Evolutionary conservation across 2,888 invertebrate genomes (phyloP), one percentile per base, ranked within the genome.

Genomic region (Hylaea fasciaria): DNA sequence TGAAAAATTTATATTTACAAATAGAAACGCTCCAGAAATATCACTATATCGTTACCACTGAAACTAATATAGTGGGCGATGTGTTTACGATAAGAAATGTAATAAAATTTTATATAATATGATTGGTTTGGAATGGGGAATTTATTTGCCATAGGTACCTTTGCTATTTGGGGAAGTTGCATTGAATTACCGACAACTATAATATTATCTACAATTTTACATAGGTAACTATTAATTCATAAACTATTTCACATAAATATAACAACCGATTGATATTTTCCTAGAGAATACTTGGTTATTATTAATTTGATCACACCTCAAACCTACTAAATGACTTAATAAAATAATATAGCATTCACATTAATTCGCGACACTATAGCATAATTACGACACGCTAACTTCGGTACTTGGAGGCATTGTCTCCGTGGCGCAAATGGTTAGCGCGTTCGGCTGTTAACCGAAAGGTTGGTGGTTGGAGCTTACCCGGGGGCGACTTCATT

Each of bases 391-490:
- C n/a, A n/a, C 12, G n/a, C n/a, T 45, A 47, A 57, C 50, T 52
- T 57, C 17, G 40, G 14, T 22, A 32, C 44, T 10, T 12, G 0
- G 8, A n/a, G 22, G 40, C 50, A 46, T 41, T 64, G 93, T 93
- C 95, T 96, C 95, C 96, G 97, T 97, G 97, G 97, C 97, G 97
- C 97, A 97, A 97, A 96, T 85, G 97, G 97, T 94, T 97, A 97
- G 97, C 97, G 97, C 97, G 97, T 97, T 97, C 97, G 97, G 97
- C 97, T 97, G 97, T 97, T 97, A 97, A 97, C 97, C 97, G 97
- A 97, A 97, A 97, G 97, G 97, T 97, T 97, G 97, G 97, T 97
- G 97, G 97, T 97, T 97, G 97, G 95, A 97, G 96, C 95, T 97
- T 97, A 97, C 97, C 97, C 96, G 96, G 96, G 96, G 96, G 96